These are phyloP conservation scores for Cyprinodon variegatus DNA, from an alignment of 2,113 vertebrate genomes.

Conservation along the genomic window DNA sequence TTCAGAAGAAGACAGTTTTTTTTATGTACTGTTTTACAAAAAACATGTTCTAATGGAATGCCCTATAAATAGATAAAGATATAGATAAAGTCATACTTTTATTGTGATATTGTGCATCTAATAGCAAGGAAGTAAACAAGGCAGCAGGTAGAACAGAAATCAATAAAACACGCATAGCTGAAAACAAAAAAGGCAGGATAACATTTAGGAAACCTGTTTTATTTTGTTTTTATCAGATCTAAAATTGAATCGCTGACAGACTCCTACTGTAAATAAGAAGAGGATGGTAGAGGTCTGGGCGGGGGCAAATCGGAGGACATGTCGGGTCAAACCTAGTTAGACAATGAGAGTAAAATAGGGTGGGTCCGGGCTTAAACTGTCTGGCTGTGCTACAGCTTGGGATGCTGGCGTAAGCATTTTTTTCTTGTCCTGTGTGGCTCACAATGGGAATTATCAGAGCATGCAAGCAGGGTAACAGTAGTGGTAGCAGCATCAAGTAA, in stretches of 20 bases:
- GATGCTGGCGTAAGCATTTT: constrained; percentile 73
- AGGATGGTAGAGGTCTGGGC: constrained; percentile 49
- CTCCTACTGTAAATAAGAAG: constrained; percentile 18
- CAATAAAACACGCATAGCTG: neutral
- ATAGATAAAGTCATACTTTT: neutral
- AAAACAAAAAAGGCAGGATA: neutral
- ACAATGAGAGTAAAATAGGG: constrained; percentile 57
- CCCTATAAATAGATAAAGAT: neutral
- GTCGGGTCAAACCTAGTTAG: constrained; percentile 47
- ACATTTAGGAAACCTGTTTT: too few relatives aligned
- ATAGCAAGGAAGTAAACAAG: neutral
- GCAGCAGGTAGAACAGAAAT: neutral
- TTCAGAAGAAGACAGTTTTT: constrained; percentile 15
- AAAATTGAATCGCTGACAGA: constrained; percentile 22
- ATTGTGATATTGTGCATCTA: neutral
- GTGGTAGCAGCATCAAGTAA: constrained; percentile 33
- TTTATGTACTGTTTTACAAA: constrained; percentile 12
- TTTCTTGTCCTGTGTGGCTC: constrained; percentile 52
- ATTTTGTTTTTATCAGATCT: neutral
- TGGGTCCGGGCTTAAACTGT: constrained; percentile 62
- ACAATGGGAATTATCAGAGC: constrained; percentile 59
- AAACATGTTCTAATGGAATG: neutral
- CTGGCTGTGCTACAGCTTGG: constrained; percentile 53
- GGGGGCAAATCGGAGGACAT: constrained; percentile 35
- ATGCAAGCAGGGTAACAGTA: constrained; percentile 41